phyloP scores from a whole-genome alignment of 1,140 invertebrate genomes.

The Lepidurus couesii region DNA sequence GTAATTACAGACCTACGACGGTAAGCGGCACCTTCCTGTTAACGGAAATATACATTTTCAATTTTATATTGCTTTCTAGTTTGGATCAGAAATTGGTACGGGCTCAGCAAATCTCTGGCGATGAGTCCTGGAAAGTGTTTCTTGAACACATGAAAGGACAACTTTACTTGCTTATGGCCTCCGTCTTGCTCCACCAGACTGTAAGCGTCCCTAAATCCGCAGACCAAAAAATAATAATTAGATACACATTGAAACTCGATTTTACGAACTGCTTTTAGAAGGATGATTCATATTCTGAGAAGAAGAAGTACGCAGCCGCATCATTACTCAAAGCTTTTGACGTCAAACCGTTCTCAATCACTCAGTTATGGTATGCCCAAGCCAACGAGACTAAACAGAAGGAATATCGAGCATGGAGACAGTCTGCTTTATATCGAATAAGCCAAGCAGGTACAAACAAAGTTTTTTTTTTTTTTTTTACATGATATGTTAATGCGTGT shows the following conservation, averaged over 20 bases:
- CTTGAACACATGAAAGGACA: conserved; percentile 69
- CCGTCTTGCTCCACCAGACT: conserved; percentile 46
- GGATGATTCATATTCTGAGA: neutral
- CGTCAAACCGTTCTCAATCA: conserved; percentile 31
- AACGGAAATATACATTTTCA: neutral
- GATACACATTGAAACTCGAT: neutral
- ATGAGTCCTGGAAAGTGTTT: conserved; percentile 55
- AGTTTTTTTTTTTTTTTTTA: neutral
- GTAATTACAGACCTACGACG: neutral
- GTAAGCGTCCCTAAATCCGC: neutral
- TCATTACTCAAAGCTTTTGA: conserved; percentile 33
- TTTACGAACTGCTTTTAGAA: neutral
- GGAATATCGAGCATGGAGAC: conserved; percentile 30
- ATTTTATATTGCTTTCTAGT: neutral
- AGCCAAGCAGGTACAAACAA: conserved; percentile 61
- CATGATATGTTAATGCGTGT: neutral
- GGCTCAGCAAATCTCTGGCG: conserved; percentile 23
- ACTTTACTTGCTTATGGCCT: conserved; percentile 65
- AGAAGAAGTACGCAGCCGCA: conserved; percentile 34
- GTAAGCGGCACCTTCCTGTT: neutral
- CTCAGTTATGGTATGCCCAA: conserved; percentile 23
- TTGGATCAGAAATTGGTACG: neutral
- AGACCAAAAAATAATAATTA: neutral
- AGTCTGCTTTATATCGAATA: conserved; percentile 62
- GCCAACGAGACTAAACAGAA: conserved; percentile 1